Evolutionary conservation across 92 coral and sea anemone genomes (phyloP), one percentile per base, ranked within the genome.

Genomic region (Bergia sp.): DNA sequence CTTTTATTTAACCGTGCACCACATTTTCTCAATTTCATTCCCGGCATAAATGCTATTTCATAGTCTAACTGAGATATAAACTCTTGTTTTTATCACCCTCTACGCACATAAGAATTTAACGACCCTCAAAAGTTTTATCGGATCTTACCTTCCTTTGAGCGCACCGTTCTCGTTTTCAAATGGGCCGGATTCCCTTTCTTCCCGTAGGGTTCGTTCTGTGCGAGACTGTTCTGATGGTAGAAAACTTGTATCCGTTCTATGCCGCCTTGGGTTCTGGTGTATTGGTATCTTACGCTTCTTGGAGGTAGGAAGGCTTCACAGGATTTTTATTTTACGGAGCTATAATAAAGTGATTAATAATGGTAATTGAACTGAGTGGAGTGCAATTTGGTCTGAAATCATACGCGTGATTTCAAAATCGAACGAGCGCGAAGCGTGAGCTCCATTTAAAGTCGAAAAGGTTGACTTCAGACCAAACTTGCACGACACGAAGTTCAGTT

Each of bases 191-290:
- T 43, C 37, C 57, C 36, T 76, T 71, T 7, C 38, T 41, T 29
- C 78, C 71, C 77, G 47, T 66, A 95, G 98, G 89, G 45, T 91
- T 95, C 81, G 94, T 95, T 45, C 41, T 95, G 42, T 95, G 94
- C 79, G 98, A 95, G 85, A 79, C 74, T 74, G 64, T 93, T 66
- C 83, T 95, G 42, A 55, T 90, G 61, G 82, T 77, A 20, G 91
- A 93, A 61, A 90, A 74, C 11, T 38, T 93, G 0, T 93, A 95
- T 85, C 92, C 98, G 8, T 90, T 81, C 12, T 88, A 88, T 88
- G 91, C 81, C 58, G 72, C 89, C 21, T 6, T 93, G 80, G 79
- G 89, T 15, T 79, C 98, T 23, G 89, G 91, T 82, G 71, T 88
- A 53, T 41, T 92, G 37, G 83, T 91, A 12, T 43, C 90, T 42